Evolutionary conservation across 2,888 invertebrate species (phyloP).

Genomic region (Monochamus alternatus): DNA sequence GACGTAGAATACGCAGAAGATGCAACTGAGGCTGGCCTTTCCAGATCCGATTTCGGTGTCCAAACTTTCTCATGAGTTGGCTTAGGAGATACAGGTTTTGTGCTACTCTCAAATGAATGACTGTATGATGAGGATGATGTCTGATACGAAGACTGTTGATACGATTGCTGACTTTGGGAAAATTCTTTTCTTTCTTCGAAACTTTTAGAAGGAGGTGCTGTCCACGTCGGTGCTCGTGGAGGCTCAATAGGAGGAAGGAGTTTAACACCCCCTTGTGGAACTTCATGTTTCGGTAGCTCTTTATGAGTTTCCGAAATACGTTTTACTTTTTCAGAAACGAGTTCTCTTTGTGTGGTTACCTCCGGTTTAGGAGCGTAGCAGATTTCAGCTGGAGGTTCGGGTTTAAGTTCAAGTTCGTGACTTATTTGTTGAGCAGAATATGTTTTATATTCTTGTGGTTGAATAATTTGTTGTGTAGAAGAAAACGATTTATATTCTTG

Average conservation of each 20-base stretch:
- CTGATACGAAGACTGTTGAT: conserved; percentile 54
- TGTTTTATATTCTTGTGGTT: conserved; percentile 57
- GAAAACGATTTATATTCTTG: conserved; percentile 53
- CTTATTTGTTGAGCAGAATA: conserved; percentile 58
- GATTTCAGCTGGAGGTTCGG: conserved; percentile 82
- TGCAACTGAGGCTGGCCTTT: conserved; percentile 57
- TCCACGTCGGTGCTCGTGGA: conserved; percentile 11
- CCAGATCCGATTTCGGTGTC: conserved; percentile 66
- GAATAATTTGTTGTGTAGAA: conserved; percentile 58
- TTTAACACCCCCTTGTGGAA: conserved; percentile 55
- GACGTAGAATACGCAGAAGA: conserved; percentile 54
- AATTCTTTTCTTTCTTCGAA: conserved; percentile 51
- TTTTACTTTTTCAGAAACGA: conserved; percentile 76
- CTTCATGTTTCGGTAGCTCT: conserved; percentile 65
- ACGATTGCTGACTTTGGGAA: conserved; percentile 59
- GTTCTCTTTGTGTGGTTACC: conserved; percentile 68
- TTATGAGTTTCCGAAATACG: conserved; percentile 76
- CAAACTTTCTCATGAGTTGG: conserved; percentile 76
- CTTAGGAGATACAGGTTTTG: conserved; percentile 68
- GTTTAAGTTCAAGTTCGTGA: conserved; percentile 74
- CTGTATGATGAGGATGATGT: conserved; percentile 58
- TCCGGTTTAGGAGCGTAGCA: conserved; percentile 75
- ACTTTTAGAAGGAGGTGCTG: conserved; percentile 25
- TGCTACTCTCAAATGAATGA: conserved; percentile 60
- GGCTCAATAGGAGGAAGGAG: conserved; percentile 49